Base-by-base conservation (phyloP, 1,140 invertebrate genomes). In the Drosophila bocqueti region DNA sequence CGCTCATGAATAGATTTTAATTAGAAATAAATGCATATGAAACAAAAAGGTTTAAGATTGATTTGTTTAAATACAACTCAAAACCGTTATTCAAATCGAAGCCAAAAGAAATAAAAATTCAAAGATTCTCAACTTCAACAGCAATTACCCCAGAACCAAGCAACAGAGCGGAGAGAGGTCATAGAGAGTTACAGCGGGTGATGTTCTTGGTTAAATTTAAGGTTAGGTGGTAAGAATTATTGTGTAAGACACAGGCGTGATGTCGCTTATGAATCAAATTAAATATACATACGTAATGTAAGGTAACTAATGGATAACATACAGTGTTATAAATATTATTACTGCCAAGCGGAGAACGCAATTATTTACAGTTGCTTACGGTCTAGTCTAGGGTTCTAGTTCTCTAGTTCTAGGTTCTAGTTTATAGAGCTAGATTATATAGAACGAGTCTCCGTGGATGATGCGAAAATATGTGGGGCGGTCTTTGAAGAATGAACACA, bases 161-260 rank as follows among this genome's bases (percentile, higher is more conserved):
- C 7, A 16, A 11, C 36, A 36, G 36, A 13, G 45, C 16, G 7
- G 6, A 8, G n/a, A 45, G 62, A 15, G 47, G 36, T 7, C 16
- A 21, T 31, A 2, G n/a, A 13, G n/a, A 15, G 11, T 13, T 3
- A 3, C 13, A 15, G 26, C 21, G 4, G 49, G 31, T 71, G 65
- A 18, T 55, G 54, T 40, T 24, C 2, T 40, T 38, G 34, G 34
- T 49, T 49, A 29, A 10, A n/a, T 10, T 7, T 24, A 55, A 10
- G 34, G 52, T 38, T 24, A 38, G 34, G 40, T 69, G 63, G 13
- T 54, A 50, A 29, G 16, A 40, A 60, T 57, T 57, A 40, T 57
- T 69, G 34, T 61, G 42, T 68, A 83, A 83, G 80, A 78, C 75
- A 83, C 80, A 74, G 75, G 58, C 46, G 75, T 83, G 80, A 78